These are phyloP conservation scores for Leuctra nigra DNA, from an alignment of 2,888 invertebrate genomes.

Conservation along the genomic window DNA sequence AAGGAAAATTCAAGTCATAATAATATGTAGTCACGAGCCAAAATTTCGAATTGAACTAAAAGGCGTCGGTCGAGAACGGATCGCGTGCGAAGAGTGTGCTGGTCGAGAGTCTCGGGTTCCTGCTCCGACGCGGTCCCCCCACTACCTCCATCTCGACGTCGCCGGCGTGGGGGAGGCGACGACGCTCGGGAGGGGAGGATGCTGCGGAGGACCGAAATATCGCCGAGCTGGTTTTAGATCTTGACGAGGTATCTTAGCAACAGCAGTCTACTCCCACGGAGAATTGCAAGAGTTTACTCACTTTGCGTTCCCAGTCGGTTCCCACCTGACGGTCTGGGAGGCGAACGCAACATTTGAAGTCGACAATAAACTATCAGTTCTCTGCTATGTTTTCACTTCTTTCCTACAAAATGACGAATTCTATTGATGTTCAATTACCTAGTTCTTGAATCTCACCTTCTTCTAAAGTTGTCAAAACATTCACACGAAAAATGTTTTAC, in stretches of 20 bases:
- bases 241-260: slow-evolving; percentile 13
- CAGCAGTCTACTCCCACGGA: slow-evolving; percentile 9
- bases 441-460: too few species aligned
- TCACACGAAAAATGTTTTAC: too few species aligned
- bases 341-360: too few species aligned
- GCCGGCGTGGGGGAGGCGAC: slow-evolving; percentile 7
- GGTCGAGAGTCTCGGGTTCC: slow-evolving; percentile 15
- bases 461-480: too few species aligned
- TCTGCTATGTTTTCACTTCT: too few species aligned
- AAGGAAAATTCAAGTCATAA: slow-evolving; percentile 69
- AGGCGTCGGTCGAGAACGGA: slow-evolving; percentile 93
- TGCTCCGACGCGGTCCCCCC: slow-evolving; percentile 19
- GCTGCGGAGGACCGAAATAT: slow-evolving; percentile 21
- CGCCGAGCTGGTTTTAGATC: slow-evolving; percentile 24
- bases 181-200: background rate
- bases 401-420: too few species aligned
- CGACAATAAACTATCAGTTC: too few species aligned
- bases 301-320: too few species aligned
- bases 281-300: too few species aligned
- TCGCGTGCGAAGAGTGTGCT: slow-evolving; percentile 77
- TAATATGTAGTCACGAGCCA: slow-evolving; percentile 28
- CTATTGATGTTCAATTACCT: too few species aligned
- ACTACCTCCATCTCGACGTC: slow-evolving; percentile 12
- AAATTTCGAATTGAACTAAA: slow-evolving; percentile 21
- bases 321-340: too few species aligned